phyloP scores from a whole-genome alignment of 2,888 invertebrate species.

The Dryococelus australis region DNA sequence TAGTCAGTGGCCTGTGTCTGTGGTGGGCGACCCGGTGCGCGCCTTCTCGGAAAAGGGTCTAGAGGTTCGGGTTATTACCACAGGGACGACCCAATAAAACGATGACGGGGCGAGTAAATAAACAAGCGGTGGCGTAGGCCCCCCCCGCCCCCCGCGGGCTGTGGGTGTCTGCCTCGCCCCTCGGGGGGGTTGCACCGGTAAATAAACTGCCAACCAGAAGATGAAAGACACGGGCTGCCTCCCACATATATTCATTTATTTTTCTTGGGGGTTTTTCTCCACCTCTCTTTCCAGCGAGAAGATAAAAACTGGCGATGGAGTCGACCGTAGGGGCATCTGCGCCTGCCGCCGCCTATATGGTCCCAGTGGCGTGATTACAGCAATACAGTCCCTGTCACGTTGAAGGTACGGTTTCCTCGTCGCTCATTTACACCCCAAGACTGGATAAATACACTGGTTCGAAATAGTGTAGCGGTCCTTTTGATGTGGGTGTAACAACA shows the following conservation, averaged over 20 bases:
- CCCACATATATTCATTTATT: background rate
- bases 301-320: background rate
- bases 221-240: background rate
- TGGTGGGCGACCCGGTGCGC: background rate
- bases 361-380: too few relatives aligned
- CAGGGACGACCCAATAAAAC: background rate
- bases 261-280: background rate
- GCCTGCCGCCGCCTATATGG: too few relatives aligned
- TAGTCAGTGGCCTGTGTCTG: background rate
- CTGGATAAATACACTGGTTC: too few relatives aligned
- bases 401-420: too few relatives aligned
- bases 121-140: background rate
- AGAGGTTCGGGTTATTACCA: background rate
- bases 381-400: too few relatives aligned
- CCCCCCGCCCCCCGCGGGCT: too few relatives aligned
- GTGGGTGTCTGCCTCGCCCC: too few relatives aligned
- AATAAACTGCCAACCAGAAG: constrained; percentile 16
- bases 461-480: too few relatives aligned
- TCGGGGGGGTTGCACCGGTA: background rate
- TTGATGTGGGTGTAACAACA: too few relatives aligned
- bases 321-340: background rate
- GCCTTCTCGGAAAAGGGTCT: background rate
- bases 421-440: too few relatives aligned
- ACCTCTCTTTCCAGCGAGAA: background rate
- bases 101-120: constrained; percentile 6